A percentile compares a stretch with the other conserved stretches of the same genome.
phyloP scores from a whole-genome alignment of 2,113 vertebrate species.

The Channa argus region DNA sequence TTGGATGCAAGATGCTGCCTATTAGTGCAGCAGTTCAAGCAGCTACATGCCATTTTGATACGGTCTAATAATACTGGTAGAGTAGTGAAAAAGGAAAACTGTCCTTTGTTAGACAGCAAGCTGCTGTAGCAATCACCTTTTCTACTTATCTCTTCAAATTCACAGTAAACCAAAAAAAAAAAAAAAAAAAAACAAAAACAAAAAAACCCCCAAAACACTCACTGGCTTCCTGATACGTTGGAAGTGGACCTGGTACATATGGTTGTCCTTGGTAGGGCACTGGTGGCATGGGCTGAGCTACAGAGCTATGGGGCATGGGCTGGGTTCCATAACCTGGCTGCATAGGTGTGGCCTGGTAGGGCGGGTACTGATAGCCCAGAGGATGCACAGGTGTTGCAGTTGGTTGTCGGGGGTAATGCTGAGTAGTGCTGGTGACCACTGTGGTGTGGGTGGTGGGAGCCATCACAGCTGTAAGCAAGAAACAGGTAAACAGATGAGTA shows the following conservation, averaged over 20 bases:
- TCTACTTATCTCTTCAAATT: too few relatives aligned
- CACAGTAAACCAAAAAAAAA: neutral
- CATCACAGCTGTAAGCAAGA: constrained; percentile 83
- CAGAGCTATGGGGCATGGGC: constrained; percentile 70
- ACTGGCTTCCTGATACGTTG: constrained; percentile 89
- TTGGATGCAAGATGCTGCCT: too few relatives aligned
- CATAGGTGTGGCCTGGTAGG: constrained; percentile 87
- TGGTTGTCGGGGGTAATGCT: constrained; percentile 84
- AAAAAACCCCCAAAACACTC: constrained; percentile 45
- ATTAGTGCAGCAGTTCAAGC: too few relatives aligned
- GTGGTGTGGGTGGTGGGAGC: constrained; percentile 85
- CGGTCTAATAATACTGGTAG: too few relatives aligned
- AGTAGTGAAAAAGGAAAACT: too few relatives aligned
- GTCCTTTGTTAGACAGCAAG: too few relatives aligned
- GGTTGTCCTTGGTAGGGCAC: constrained; percentile 78
- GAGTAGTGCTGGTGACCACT: constrained; percentile 81
- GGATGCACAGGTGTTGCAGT: constrained; percentile 39
- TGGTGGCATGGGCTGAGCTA: constrained; percentile 75
- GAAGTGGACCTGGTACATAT: constrained; percentile 86
- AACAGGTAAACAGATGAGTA: constrained; percentile 3
- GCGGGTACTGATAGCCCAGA: constrained; percentile 83
- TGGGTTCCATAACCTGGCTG: constrained; percentile 80
- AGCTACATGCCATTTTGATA: too few relatives aligned
- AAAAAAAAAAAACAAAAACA: neutral
- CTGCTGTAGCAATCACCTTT: too few relatives aligned